Base-by-base conservation (phyloP, 35 echinoderm and acorn worm genomes). In the Strongylocentrotus purpuratus region DNA sequence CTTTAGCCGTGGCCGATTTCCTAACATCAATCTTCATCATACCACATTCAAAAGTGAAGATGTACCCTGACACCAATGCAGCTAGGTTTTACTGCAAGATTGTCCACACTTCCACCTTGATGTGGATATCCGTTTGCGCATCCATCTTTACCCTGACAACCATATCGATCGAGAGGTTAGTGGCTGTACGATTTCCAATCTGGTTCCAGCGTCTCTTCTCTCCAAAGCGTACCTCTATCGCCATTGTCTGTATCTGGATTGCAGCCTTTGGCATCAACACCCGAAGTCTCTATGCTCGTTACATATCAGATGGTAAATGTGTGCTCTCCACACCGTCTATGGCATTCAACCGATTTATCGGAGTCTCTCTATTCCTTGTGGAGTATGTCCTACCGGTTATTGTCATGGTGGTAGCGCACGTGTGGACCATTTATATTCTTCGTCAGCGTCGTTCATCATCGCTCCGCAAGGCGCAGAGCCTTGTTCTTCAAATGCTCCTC, bases 1-100 rank as follows among this genome's bases (percentile, higher is more conserved):
- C 86, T 59, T n/a, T 97, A 25, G 97, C 97, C 13, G 97, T 61
- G 11, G 97, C 97, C 47, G 97, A 97, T 94, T 87, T 97, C 28
- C 55, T 97, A 2, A 96, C 97, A 10, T 97, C 97, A 4, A 70
- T 96, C 2, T 65, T 85, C n/a, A 97, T 96, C 22, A 96, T 97
- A 60, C 97, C 97, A 7, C 4, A 86, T n/a, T 88, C 95, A 4
- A 22, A n/a, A 20, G 45, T 93, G 10, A 22, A 12, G 6, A 55
- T 33, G 48, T 87, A 95, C 4, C 95, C 95, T 9, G 22, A 92
- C 31, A 86, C 31, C 45, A 12, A 4, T 25, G 28, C 85, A 22
- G 96, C 95, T 17, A 47, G 90, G 46, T 65, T 97, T 20, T 97
- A 96, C 50, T 97, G 97, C 48, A 92, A 94, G 46, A 78, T 96